phyloP scores from a whole-genome alignment of 2,888 invertebrate species.

The Ceraclea dissimilis region DNA sequence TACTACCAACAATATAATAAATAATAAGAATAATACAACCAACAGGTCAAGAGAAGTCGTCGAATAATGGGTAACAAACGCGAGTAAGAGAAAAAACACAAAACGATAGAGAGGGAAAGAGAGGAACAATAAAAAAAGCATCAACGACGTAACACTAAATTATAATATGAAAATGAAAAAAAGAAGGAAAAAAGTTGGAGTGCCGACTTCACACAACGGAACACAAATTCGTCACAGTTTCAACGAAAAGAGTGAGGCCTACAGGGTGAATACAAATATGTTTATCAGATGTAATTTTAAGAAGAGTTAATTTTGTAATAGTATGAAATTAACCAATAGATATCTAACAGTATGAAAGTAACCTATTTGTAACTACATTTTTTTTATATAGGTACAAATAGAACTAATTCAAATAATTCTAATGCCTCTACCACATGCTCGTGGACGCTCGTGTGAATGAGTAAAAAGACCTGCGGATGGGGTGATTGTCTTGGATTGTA shows the following conservation, averaged over 20 bases:
- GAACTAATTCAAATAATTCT: too few relatives aligned
- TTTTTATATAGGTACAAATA: too few relatives aligned
- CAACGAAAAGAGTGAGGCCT: slow-evolving; percentile 21
- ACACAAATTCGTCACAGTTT: slow-evolving; percentile 25
- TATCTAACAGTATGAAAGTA: too few relatives aligned
- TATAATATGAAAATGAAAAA: slow-evolving; percentile 25
- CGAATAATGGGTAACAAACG: slow-evolving; percentile 20
- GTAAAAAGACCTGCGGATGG: too few relatives aligned
- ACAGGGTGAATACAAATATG: slow-evolving; percentile 13
- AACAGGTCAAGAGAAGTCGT: slow-evolving; percentile 2
- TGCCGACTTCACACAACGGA: slow-evolving; percentile 25
- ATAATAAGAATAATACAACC: background rate
- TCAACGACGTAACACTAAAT: slow-evolving; percentile 11
- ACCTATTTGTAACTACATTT: too few relatives aligned
- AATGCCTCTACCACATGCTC: too few relatives aligned
- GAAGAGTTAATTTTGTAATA: too few relatives aligned
- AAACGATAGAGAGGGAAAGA: background rate
- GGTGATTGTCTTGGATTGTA: too few relatives aligned
- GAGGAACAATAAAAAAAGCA: background rate
- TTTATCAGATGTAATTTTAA: background rate
- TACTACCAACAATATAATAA: background rate
- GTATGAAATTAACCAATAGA: too few relatives aligned
- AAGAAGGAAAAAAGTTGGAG: slow-evolving; percentile 6
- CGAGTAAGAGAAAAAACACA: slow-evolving; percentile 16
- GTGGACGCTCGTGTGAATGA: too few relatives aligned